Evolutionary conservation across 2,888 invertebrate species (phyloP).

Genomic region (Eilema griseolum): DNA sequence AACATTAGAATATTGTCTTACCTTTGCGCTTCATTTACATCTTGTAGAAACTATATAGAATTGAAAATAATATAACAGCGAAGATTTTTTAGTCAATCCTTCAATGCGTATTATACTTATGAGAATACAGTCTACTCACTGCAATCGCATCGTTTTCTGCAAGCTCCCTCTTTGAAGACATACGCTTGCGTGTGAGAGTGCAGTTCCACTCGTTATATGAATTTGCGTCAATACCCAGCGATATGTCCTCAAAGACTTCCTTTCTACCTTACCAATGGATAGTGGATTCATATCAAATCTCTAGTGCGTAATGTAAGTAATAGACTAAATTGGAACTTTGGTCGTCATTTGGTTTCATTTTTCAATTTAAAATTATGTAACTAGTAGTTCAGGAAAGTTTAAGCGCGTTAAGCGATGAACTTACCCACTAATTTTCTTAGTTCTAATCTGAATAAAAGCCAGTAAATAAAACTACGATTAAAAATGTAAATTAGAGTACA

Average conservation of each 20-base stretch:
- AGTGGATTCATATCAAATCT: background rate
- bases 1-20: background rate
- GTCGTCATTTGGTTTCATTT: too few species aligned
- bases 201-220: background rate
- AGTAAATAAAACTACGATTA: slow-evolving; percentile 74
- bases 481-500: slow-evolving; percentile 80
- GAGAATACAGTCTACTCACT: background rate
- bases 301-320: too few species aligned
- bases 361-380: slow-evolving; percentile 35
- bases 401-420: slow-evolving; percentile 44
- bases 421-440: slow-evolving; percentile 54
- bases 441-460: slow-evolving; percentile 65
- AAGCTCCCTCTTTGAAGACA: background rate
- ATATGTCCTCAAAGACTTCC: background rate
- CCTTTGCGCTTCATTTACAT: background rate
- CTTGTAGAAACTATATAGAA: background rate
- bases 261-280: background rate
- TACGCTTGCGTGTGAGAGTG: background rate
- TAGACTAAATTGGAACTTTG: too few species aligned
- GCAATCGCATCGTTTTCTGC: background rate
- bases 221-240: background rate
- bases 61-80: background rate
- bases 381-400: slow-evolving; percentile 45
- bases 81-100: background rate
- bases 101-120: background rate